Base-by-base conservation (phyloP, 2,113 vertebrate genomes). In the Pelusios castaneus region DNA sequence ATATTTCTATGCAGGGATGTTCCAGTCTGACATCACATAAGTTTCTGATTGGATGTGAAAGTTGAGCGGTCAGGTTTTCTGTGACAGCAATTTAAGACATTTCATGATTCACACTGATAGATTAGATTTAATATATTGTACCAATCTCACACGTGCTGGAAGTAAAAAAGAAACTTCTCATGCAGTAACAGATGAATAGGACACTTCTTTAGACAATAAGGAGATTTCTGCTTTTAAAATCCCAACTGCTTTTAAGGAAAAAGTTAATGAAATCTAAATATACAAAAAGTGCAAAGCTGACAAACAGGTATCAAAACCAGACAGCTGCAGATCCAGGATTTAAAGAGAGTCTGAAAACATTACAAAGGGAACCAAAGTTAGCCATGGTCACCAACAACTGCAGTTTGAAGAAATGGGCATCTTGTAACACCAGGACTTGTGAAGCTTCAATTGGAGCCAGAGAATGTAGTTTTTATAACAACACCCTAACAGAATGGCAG, bases 251-350 rank as follows among this genome's bases (percentile, higher is more conserved):
- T 93, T 90, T 83, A 45, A 87, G 81, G 89, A 96, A 90, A 73
- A 31, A 83, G 89, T 41, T 95, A 93, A 85, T 77, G 93, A 93
- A 95, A 95, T 41, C 95, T 49, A 95, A 96, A 97, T 93, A 91
- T 29, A 88, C 63, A 84, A 38, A 92, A 91, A 84, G 34, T 43
- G 22, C 41, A 43, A 3, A 75, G 21, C 38, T 75, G 38, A 75
- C n/a, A 27, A 43, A 43, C 38, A 43, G 70, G 38, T 38, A 75
- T 43, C 38, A 56, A 60, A 93, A 92, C 89, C 22, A 76, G 0
- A 17, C 34, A 91, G 84, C 81, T 16, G 41, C 1, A 0, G 80
- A 81, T 94, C 90, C 91, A 92, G 87, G 79, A 56, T 60, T 85
- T 81, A 91, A 96, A 89, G n/a, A 81, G 0, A 45, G 95, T 56